These are phyloP conservation scores for Formica selysi DNA, from an alignment of 1,140 invertebrate species.

Conservation along the genomic window DNA sequence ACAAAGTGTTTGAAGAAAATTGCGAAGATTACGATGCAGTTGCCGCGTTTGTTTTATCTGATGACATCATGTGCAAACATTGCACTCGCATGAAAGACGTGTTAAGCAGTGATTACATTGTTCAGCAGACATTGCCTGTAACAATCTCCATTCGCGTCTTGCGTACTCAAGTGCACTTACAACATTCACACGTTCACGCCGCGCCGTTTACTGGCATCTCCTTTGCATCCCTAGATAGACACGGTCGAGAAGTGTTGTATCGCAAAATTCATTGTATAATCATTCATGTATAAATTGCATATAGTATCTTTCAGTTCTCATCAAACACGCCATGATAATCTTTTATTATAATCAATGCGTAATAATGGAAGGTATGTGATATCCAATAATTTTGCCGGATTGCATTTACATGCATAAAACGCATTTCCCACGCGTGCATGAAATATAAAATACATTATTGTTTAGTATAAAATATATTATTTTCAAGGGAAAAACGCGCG, in stretches of 20 bases:
- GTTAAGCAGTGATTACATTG: slow-evolving; percentile 58
- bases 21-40: slow-evolving; percentile 5
- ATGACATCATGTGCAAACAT: slow-evolving; percentile 20
- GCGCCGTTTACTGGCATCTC: slow-evolving; percentile 32
- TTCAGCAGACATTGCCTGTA: slow-evolving; percentile 72
- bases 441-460: not conserved
- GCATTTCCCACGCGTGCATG: not conserved
- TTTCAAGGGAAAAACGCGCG: not conserved
- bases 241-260: slow-evolving; percentile 4
- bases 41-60: slow-evolving; percentile 59
- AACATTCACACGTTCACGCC: slow-evolving; percentile 28
- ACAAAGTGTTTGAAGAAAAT: slow-evolving; percentile 4
- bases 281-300: not conserved
- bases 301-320: slow-evolving; percentile 9
- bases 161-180: slow-evolving; percentile 19
- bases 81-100: slow-evolving; percentile 34
- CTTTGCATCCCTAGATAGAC: slow-evolving; percentile 13
- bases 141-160: slow-evolving; percentile 33
- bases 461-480: not conserved
- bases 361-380: not conserved
- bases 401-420: not conserved
- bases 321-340: slow-evolving; percentile 5
- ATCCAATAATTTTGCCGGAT: not conserved
- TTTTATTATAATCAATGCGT: not conserved
- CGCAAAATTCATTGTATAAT: not conserved